phyloP scores from a whole-genome alignment of 2,113 vertebrate genomes.

The Pachypanchax playfairii region DNA sequence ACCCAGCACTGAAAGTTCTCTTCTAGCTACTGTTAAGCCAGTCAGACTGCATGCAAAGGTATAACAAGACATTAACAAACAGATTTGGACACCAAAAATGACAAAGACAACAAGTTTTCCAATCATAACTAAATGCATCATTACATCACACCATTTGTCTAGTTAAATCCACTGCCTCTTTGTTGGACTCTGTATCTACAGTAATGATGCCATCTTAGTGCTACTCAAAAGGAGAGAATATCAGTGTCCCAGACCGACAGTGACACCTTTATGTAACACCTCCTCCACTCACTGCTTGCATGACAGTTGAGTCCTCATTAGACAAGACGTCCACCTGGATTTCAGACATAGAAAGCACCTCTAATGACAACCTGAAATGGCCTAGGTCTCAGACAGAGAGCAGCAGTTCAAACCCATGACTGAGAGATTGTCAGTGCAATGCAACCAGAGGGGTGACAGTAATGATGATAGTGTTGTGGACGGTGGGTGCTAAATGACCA shows the following conservation, averaged over 20 bases:
- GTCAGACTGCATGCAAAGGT: conserved; percentile 3
- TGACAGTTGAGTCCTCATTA: conserved; percentile 75
- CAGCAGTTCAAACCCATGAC: conserved; percentile 52
- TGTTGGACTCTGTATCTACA: conserved; percentile 43
- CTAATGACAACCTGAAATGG: conserved; percentile 73
- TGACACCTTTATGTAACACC: conserved; percentile 60
- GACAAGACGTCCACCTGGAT: conserved; percentile 71
- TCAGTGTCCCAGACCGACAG: conserved; percentile 49
- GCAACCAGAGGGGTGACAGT: conserved; percentile 51
- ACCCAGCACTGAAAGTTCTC: conserved; percentile 21
- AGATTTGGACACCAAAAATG: conserved; percentile 13
- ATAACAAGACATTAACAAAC: conserved; percentile 35
- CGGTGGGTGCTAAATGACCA: conserved; percentile 42
- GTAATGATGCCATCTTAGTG: conserved; percentile 67
- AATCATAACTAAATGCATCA: conserved; percentile 32
- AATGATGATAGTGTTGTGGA: conserved; percentile 50
- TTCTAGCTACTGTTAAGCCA: conserved; percentile 8
- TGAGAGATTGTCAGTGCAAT: conserved; percentile 21
- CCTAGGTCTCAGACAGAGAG: conserved; percentile 53
- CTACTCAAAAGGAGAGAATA: conserved; percentile 47
- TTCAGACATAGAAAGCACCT: conserved; percentile 52
- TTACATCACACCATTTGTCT: conserved; percentile 39
- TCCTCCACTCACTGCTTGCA: conserved; percentile 55
- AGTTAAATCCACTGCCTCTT: conserved; percentile 27
- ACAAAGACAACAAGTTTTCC: conserved; percentile 24